Percentiles rank a stretch among this genome's conserved stretches.
Conservation (phyloP, 2,888 invertebrate species). For the Plagodis pulveraria region DNA sequence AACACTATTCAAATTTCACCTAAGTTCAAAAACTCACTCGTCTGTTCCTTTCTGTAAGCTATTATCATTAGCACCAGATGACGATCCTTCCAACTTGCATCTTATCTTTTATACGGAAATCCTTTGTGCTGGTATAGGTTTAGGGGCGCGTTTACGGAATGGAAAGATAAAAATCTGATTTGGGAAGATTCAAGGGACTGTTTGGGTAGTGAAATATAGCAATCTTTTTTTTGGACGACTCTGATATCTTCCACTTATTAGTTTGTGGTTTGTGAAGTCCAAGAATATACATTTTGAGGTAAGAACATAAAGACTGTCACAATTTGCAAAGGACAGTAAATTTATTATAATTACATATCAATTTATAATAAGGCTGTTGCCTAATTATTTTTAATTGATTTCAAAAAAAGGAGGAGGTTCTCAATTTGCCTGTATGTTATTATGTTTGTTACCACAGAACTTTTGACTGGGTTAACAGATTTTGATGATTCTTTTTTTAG, state of each 20-base stretch:
- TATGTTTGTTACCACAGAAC: too few species aligned
- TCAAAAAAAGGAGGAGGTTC: too few species aligned
- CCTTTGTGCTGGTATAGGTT: slow-evolving; percentile 54
- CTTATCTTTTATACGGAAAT: slow-evolving; percentile 56
- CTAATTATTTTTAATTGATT: too few species aligned
- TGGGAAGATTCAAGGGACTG: slow-evolving; percentile 6
- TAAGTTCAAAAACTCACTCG: slow-evolving; percentile 26
- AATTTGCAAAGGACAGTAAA: too few species aligned
- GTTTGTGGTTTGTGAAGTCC: background rate
- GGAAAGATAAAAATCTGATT: slow-evolving; percentile 21
- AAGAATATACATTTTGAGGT: too few species aligned
- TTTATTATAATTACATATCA: too few species aligned
- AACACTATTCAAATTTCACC: background rate
- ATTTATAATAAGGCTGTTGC: too few species aligned
- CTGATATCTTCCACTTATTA: slow-evolving; percentile 18
- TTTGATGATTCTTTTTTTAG: too few species aligned
- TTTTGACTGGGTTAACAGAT: too few species aligned
- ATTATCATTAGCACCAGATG: slow-evolving; percentile 66
- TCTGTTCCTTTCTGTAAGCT: slow-evolving; percentile 53
- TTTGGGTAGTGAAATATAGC: slow-evolving; percentile 22
- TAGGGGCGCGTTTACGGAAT: slow-evolving; percentile 44
- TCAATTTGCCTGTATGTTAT: too few species aligned
- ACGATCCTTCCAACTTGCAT: slow-evolving; percentile 49
- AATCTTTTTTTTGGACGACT: slow-evolving; percentile 15
- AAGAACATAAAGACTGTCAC: too few species aligned